Base-by-base conservation (phyloP, 2,113 vertebrate genomes). In the Bufo gargarizans region DNA sequence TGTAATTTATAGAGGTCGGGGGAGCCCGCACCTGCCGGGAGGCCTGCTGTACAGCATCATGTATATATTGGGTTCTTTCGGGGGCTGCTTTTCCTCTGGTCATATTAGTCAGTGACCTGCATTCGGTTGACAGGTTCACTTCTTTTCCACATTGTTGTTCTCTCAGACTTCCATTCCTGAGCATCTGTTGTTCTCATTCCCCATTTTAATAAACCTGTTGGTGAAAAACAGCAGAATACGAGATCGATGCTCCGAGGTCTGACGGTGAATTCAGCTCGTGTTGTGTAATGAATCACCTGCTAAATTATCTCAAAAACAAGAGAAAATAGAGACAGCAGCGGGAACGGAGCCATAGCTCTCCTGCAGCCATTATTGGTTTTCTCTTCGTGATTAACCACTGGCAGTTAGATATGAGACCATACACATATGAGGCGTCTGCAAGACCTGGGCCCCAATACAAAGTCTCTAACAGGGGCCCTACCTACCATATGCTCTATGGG, bases 131-230 rank as follows among this genome's bases (percentile, higher is more conserved):
- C 58, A 33, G n/a, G 55, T 81, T 61, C 55, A 76, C 72, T 59
- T 81, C 13, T 43, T 80, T 58, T 81, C 55, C 58, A 56, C 16
- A 8, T 81, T 81, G 56, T 81, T 81, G 78, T 81, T 77, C 45
- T 33, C 69, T 58, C 78, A 61, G 56, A 17, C 11, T 53, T 45
- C 14, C 7, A n/a, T 80, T 79, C 55, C 45, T 6, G 20, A 80
- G 77, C 78, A 81, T 81, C 78, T 81, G 78, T 81, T 59, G 55
- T 33, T 81, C 78, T 81, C 78, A 81, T 81, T 84, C 67, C 47
- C 63, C n/a, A 13, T 71, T 84, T 71, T 65, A 69, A 55, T 84
- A 50, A 71, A 65, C n/a, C 80, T 67, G 59, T n/a, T 82, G 43
- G 16, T 63, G 79, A 82, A 82, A 67, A 67, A 53, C 19, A 55